These are phyloP conservation scores for Neotoma lepida DNA, from an alignment of 2,113 vertebrate genomes.

Conservation along the genomic window DNA sequence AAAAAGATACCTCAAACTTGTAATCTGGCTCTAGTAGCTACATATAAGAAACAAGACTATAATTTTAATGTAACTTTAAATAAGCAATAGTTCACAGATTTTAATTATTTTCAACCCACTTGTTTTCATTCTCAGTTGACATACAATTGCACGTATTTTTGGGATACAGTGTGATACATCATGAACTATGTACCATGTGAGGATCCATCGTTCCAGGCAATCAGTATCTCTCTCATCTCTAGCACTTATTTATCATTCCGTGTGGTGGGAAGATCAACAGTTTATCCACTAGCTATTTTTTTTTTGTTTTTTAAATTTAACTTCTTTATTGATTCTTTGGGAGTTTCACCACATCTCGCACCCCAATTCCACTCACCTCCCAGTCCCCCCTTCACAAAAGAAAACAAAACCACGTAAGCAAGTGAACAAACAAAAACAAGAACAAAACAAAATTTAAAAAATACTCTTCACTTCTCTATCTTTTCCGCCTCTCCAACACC, in stretches of 20 bases:
- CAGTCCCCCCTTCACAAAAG: background rate
- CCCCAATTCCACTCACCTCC: background rate
- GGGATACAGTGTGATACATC: background rate
- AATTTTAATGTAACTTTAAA: constrained; percentile 10
- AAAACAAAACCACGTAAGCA: background rate
- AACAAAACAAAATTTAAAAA: background rate
- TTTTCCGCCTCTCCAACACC: background rate
- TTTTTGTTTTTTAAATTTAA: background rate
- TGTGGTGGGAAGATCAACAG: background rate
- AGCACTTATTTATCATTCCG: background rate
- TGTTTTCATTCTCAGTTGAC: background rate
- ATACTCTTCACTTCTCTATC: background rate
- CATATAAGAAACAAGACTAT: background rate
- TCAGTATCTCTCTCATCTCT: background rate
- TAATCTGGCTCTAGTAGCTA: background rate
- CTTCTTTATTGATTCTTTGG: background rate
- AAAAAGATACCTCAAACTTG: background rate
- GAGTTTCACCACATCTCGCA: background rate
- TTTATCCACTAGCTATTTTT: background rate
- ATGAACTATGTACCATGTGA: background rate
- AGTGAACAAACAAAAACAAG: background rate
- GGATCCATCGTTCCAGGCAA: background rate
- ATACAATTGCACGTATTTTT: background rate
- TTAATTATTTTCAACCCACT: background rate
- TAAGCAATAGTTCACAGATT: background rate